Evolutionary conservation across 2,113 vertebrate genomes (phyloP).

Genomic region (Cyanocitta stelleri): DNA sequence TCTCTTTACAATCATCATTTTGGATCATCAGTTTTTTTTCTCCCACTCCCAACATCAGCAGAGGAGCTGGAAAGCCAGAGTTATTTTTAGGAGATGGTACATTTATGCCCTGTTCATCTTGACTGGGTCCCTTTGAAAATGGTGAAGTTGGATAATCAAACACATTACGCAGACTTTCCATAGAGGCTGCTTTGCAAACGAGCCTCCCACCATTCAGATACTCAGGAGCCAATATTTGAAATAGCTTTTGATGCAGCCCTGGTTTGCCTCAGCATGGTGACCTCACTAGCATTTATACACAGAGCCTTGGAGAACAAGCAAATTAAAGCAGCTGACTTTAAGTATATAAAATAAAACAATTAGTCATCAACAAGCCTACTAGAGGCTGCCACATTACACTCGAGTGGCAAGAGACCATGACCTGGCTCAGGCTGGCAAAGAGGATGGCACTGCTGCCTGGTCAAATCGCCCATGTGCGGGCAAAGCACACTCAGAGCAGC

Average conservation of each 20-base stretch:
- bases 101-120: conserved; percentile 16
- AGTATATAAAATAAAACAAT: neutral
- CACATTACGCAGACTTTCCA: neutral
- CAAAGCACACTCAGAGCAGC: neutral
- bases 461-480: fast-evolving
- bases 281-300: conserved; percentile 22
- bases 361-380: neutral
- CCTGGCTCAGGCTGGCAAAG: neutral
- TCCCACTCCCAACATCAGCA: neutral
- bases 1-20: neutral
- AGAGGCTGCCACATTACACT: neutral
- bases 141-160: conserved; percentile 26
- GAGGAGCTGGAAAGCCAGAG: neutral
- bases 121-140: conserved; percentile 14
- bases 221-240: neutral
- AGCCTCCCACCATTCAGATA: neutral
- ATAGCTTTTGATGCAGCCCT: neutral
- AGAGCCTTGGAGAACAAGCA: conserved; percentile 9
- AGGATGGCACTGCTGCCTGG: neutral
- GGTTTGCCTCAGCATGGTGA: conserved; percentile 3
- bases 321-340: conserved; percentile 6
- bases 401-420: neutral
- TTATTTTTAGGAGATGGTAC: conserved; percentile 39
- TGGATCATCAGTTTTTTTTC: neutral
- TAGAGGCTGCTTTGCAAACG: neutral